Evolutionary conservation across 2,888 invertebrate genomes (phyloP), one percentile per base, ranked within the genome.

Genomic region (Rhagonycha fulva): DNA sequence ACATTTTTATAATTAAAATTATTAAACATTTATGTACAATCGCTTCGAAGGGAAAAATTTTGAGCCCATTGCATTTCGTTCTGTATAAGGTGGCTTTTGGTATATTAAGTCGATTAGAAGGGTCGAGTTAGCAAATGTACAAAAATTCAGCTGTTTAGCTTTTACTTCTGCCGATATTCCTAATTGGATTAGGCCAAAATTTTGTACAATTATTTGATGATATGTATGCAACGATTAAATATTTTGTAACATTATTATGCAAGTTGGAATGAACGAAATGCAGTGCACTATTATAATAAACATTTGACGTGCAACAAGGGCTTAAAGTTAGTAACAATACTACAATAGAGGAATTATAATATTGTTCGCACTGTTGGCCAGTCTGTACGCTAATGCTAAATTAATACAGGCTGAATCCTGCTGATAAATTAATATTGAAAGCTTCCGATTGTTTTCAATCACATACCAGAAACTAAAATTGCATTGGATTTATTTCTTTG

Each of bases 391-490:
- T 80, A 78, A 77, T 80, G 74, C 80, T 78, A 78, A 80, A 79
- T 78, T 76, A 76, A 76, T 77, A 77, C 78, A 71, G 67, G 71
- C 76, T 78, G 80, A 75, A 76, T 71, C 76, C 69, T 76, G 79
- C 81, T 80, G 81, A 81, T 81, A 82, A 82, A 81, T 80, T 81
- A 80, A 80, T 79, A 82, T 82, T 82, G 81, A 80, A 81, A 81
- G 80, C 77, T 70, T 74, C 69, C 76, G 76, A 80, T 81, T 82
- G 82, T 82, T 78, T 77, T 77, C 75, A 79, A 75, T 68, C 74
- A 70, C 76, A 76, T 76, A 79, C 80, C 79, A 77, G 77, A 78
- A 77, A 73, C 72, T 67, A 30, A 62, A 71, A 71, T 70, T 19
- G 60, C n/a, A 14, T 61, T 47, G 47, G 12, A n/a, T 47, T n/a